These are phyloP conservation scores for Rhinogobio ventralis DNA, from an alignment of 2,797 vertebrate species.

Conservation along the genomic window DNA sequence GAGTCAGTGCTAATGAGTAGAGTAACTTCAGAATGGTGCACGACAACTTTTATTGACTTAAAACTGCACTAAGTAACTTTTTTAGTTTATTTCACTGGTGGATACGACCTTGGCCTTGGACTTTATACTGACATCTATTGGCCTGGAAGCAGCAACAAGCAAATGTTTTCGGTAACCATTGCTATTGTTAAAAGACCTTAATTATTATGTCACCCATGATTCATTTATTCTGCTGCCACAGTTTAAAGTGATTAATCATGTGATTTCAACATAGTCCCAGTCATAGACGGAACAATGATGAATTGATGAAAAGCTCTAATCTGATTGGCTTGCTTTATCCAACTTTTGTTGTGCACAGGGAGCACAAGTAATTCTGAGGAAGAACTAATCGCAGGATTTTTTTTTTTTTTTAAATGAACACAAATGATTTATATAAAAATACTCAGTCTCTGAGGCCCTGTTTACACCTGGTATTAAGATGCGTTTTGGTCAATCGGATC, in stretches of 20 bases:
- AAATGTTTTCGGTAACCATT: not conserved
- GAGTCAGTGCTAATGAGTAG: conserved; percentile 23
- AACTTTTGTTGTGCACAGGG: too few species aligned
- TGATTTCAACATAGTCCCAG: not conserved
- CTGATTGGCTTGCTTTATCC: not conserved
- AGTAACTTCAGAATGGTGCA: not conserved
- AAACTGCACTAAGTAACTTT: not conserved
- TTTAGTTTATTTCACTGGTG: not conserved
- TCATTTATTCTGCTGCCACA: not conserved
- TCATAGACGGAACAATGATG: not conserved
- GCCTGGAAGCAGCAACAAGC: not conserved
- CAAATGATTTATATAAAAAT: too few species aligned
- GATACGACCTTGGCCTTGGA: not conserved
- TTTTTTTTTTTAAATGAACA: not conserved
- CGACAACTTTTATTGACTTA: not conserved
- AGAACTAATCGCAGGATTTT: too few species aligned
- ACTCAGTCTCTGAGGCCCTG: too few species aligned
- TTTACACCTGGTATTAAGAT: too few species aligned
- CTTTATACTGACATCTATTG: conserved; percentile 18
- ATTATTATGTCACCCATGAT: not conserved
- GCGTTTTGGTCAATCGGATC: too few species aligned
- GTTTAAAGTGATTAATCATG: not conserved
- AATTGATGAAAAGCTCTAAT: not conserved
- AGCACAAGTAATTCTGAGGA: too few species aligned
- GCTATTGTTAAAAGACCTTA: not conserved